Base-by-base conservation (phyloP, 2,888 invertebrate species). In the Drosophila setosimentum region DNA sequence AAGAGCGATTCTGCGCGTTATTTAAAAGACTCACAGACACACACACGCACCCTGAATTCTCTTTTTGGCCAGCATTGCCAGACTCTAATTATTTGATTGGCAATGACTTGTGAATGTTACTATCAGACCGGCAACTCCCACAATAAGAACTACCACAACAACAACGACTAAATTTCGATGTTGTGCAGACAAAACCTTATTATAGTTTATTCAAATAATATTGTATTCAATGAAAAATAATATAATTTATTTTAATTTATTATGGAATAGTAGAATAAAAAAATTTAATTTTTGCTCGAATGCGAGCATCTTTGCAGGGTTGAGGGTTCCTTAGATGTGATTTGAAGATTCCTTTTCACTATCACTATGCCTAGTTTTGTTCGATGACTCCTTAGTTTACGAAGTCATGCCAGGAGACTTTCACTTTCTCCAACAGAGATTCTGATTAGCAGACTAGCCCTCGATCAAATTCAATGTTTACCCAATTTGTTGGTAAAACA, bases 41-140 rank as follows among this genome's bases (percentile, higher is more conserved):
- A 54, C 29, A 63, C 4, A 61, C 40, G 59, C 42, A 53, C n/a
- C 59, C 51, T 40, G 53, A 53, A 63, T 62, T 78, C 66, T 78
- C 68, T 70, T 71, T 69, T 71, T 54, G 55, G 65, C 48, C 71
- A 70, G 83, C 82, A 73, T 82, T 82, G 83, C 82, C 83, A 83
- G 83, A 76, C 78, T 80, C 75, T 83, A 80, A 83, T 82, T 83
- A 83, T 84, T 82, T 80, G 82, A 83, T 83, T 84, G 83, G 82
- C 85, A 84, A 84, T 82, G 80, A 84, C 80, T 84, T 76, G 76
- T 68, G 76, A 62, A 78, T 76, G 62, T 65, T 68, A 45, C 57
- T 45, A 51, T 27, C 66, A 68, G 49, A 45, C 58, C 40, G 8
- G 32, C 50, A 63, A 55, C 57, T 61, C 45, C 53, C 30, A 45